Base-by-base conservation (phyloP, 2,797 vertebrate genomes). In the Cossypha polioptera region DNA sequence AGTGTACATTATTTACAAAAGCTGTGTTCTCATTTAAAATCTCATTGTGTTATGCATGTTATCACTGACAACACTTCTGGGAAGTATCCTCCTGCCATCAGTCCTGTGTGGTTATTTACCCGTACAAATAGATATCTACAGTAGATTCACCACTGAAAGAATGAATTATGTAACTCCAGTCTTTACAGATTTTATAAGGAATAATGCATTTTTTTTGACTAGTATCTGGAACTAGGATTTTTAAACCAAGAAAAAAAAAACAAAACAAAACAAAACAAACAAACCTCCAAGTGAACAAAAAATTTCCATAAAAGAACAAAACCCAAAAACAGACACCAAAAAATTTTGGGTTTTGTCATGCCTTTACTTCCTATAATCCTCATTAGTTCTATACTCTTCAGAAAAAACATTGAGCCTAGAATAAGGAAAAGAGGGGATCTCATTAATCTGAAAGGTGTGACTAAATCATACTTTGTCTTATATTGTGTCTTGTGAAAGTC, bases 21-120 rank as follows among this genome's bases (percentile, higher is more conserved):
- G 59, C 86, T 61, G 38, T 79, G 65, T 88, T 95, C 95, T 97
- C 96, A 72, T 97, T 97, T 96, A 91, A 97, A 97, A 88, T 97
- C 90, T 65, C 89, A 82, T 91, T 95, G 91, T 2, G 21, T 95
- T 86, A 69, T 81, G 68, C 47, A 89, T 28, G 31, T 95, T 95
- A 94, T 81, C 90, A 65, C 90, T 96, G 96, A 95, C 95, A 96
- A 69, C 76, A 90, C 73, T 93, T 96, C 72, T 88, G 94, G 89
- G 89, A 89, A 84, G 57, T 63, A 66, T 85, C 86, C 66, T 97
- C 42, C 92, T 96, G 93, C 93, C 55, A 79, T 97, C 90, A 69
- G 86, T 88, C 88, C 88, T 68, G 38, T 85, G 89, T 90, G 85
- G 87, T 97, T 97, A 80, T 94, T 93, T 86, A 81, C 59, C 13